Base-by-base conservation (phyloP, 2,113 vertebrate species). In the Phalacrocorax carbo region DNA sequence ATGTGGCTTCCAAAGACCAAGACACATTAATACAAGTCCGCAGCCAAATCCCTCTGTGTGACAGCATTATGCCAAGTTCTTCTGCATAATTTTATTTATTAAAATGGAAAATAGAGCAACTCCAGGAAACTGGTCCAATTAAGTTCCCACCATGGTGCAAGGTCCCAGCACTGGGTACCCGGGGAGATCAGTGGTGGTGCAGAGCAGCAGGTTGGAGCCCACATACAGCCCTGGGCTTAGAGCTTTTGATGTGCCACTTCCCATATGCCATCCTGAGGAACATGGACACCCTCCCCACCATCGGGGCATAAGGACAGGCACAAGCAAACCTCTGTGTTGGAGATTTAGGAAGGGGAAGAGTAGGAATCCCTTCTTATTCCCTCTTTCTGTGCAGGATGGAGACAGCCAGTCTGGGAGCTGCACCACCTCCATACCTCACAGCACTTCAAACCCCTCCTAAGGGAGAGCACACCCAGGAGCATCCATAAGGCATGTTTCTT, bases 251-350 rank as follows among this genome's bases (percentile, higher is more conserved):
- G 30, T 5, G 1, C 25, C 5, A 7, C 16, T 91, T 85, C 79
- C 55, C 46, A 73, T 73, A 65, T 27, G 15, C 6, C 40, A 52
- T 32, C 26, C 15, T 5, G 12, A 77, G 34, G 36, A 72, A 9
- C 13, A 27, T 0, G 2, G 46, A 68, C 22, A 42, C 12, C 4
- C 5, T 20, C 7, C 34, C 38, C 4, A 49, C 14, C n/a, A 13
- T 1, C 17, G 69, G 18, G 11, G 6, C 17, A 16, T 1, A 51
- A 21, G 25, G 44, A 55, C 40, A 77, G 30, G 25, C 57, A 76
- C 23, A 38, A 18, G 13, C 15, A 54, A 93, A 65, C 5, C 13
- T 72, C 66, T 81, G 49, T 57, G 80, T 25, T 48, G 34, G n/a
- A 86, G 49, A 58, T 68, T 16, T 88, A 52, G 42, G 17, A 54